These are phyloP conservation scores for Orientallactaga bullata DNA, from an alignment of 2,113 vertebrate species.

Conservation along the genomic window DNA sequence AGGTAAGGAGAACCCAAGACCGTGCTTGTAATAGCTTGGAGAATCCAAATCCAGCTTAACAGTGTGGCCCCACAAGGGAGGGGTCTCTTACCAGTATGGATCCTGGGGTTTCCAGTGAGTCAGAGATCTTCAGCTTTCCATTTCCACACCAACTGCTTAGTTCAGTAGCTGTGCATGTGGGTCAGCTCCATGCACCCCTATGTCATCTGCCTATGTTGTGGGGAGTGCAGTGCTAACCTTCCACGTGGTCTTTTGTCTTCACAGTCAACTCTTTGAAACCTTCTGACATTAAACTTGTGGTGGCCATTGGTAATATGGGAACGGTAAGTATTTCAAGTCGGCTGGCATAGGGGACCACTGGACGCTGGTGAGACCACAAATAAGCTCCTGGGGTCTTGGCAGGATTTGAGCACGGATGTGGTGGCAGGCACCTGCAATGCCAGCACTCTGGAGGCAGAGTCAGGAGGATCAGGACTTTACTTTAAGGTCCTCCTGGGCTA, in stretches of 20 bases:
- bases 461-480: background rate
- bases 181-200: background rate
- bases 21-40: background rate
- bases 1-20: background rate
- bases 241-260: constrained; percentile 48
- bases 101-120: background rate
- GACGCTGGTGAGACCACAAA: background rate
- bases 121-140: background rate
- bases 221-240: background rate
- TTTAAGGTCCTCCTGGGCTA: background rate
- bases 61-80: too few species aligned
- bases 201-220: background rate
- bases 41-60: background rate
- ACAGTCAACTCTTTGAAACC: constrained; percentile 87
- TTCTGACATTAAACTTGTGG: constrained; percentile 85
- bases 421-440: background rate
- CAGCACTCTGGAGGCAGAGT: background rate
- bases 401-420: background rate
- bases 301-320: constrained; percentile 84
- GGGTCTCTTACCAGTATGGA: background rate
- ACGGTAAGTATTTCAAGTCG: constrained; percentile 84
- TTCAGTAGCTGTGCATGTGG: background rate
- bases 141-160: too few species aligned
- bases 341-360: background rate
- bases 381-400: background rate